phyloP scores from a whole-genome alignment of 2,888 invertebrate genomes.

The Oscheius myriophilus region DNA sequence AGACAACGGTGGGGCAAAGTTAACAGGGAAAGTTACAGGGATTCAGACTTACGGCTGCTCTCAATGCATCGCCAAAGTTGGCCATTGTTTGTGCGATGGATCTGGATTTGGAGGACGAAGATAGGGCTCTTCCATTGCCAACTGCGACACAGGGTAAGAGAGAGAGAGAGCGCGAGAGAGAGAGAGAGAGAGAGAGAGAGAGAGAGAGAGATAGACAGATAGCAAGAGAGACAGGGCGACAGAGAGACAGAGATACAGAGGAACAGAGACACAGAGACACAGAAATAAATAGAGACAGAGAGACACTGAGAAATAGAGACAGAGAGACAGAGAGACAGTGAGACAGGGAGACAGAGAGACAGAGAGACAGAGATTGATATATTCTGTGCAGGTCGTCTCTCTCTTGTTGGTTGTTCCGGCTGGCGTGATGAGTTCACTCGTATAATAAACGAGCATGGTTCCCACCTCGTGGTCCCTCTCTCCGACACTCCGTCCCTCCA shows the following conservation, averaged over 20 bases:
- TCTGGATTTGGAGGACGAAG: conserved; percentile 2
- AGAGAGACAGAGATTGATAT: neutral
- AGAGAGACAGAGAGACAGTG: too few relatives aligned
- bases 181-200: too few relatives aligned
- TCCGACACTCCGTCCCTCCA: neutral
- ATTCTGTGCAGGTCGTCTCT: conserved; percentile 7
- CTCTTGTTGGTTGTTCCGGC: conserved; percentile 21
- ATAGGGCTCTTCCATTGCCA: too few relatives aligned
- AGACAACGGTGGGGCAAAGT: neutral
- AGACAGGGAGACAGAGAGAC: too few relatives aligned
- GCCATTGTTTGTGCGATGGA: conserved; percentile 3
- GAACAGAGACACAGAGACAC: too few relatives aligned
- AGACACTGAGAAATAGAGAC: too few relatives aligned
- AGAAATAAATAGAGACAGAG: neutral
- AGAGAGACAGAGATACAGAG: too few relatives aligned
- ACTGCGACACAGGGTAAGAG: too few relatives aligned
- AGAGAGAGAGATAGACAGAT: too few relatives aligned
- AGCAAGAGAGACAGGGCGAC: too few relatives aligned
- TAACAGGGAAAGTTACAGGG: neutral
- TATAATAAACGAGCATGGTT: conserved; percentile 1
- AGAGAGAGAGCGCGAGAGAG: too few relatives aligned
- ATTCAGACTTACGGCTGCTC: conserved; percentile 13
- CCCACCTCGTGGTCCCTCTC: neutral
- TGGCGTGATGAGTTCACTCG: conserved; percentile 15
- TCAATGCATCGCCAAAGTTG: conserved; percentile 3